These are phyloP conservation scores for Thysanoteuthis rhombus DNA, from an alignment of 2,888 invertebrate species.

Conservation along the genomic window DNA sequence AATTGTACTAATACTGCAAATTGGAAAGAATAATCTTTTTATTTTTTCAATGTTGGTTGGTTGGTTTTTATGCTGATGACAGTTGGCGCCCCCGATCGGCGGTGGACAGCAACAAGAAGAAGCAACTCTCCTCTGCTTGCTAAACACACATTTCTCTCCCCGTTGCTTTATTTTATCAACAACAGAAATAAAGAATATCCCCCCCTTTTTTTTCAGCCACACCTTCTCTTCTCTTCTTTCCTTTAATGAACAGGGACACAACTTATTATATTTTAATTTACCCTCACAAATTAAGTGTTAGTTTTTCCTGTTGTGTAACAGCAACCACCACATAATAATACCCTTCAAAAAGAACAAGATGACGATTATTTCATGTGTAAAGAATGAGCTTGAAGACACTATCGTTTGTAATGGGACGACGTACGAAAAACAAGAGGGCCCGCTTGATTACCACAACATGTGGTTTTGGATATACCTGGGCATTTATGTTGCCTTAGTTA, in stretches of 20 bases:
- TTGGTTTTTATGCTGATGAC: too few species aligned
- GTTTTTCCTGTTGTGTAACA: background rate
- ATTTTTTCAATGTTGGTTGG: too few species aligned
- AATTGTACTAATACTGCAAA: too few species aligned
- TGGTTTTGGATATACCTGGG: constrained; percentile 63
- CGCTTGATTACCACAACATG: constrained; percentile 48
- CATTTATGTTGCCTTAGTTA: constrained; percentile 57
- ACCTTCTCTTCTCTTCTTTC: background rate
- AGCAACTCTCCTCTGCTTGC: background rate
- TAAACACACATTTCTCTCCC: background rate
- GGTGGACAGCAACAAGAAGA: background rate
- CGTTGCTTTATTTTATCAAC: background rate
- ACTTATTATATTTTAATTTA: background rate
- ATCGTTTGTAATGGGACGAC: constrained; percentile 52
- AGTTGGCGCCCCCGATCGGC: background rate
- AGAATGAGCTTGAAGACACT: constrained; percentile 38
- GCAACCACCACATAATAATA: too few species aligned
- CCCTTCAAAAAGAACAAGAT: background rate
- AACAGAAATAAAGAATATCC: background rate
- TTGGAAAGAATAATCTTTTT: too few species aligned
- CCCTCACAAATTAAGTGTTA: background rate
- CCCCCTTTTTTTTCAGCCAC: background rate
- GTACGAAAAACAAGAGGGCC: constrained; percentile 48
- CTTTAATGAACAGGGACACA: too few species aligned
- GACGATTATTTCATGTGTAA: constrained; percentile 42